Conservation (phyloP, 2,113 vertebrate species). For the Hemiprocne comata region DNA sequence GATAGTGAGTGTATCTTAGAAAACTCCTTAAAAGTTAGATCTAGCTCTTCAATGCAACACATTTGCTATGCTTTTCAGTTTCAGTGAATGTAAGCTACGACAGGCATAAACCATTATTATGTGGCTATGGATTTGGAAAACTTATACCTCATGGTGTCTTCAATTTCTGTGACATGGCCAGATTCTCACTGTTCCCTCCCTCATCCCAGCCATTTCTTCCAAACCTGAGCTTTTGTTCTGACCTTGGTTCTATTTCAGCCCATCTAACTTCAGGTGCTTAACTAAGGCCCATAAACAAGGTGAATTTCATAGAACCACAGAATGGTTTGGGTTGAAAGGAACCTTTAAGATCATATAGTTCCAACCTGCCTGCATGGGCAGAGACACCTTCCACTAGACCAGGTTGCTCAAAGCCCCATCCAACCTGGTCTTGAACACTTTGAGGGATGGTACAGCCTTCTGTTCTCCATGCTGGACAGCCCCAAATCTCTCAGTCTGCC, state of each 20-base stretch:
- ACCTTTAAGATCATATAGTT: no score
- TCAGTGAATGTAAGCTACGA: neutral
- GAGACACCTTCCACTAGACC: no score
- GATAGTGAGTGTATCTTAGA: neutral
- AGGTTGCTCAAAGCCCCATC: no score
- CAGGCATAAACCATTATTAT: neutral
- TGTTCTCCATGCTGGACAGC: no score
- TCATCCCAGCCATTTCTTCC: neutral
- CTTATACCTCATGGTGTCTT: neutral
- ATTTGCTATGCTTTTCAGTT: neutral
- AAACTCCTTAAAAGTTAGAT: neutral
- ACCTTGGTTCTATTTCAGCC: neutral
- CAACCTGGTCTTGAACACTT: no score
- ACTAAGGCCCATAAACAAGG: neutral
- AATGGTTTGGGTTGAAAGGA: no score
- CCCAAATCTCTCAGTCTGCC: no score
- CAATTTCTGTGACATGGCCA: neutral
- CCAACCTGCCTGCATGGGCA: no score
- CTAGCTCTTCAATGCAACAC: fast-evolving
- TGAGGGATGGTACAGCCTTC: no score
- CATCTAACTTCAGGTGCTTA: neutral
- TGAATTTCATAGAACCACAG: no score
- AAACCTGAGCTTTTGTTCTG: neutral
- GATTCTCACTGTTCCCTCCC: fast-evolving
- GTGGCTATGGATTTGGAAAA: neutral